Percentiles rank a stretch among this genome's conserved stretches.
Conservation (phyloP, 2,888 invertebrate species). For the Apeira syringaria region DNA sequence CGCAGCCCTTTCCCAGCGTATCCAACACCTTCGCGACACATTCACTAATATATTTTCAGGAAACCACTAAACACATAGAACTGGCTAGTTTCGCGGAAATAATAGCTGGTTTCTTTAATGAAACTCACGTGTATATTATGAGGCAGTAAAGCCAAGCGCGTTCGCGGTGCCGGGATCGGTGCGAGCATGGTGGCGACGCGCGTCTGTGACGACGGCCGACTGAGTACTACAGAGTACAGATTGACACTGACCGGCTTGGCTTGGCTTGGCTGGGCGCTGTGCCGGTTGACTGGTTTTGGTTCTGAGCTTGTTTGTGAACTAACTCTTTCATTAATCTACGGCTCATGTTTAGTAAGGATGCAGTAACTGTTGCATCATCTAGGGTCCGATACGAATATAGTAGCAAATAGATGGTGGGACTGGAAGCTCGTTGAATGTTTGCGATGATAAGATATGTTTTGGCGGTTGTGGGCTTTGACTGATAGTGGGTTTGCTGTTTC, state of each 20-base stretch:
- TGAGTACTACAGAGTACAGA: constrained; percentile 8
- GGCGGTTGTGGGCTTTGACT: constrained; percentile 14
- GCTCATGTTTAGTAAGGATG: constrained; percentile 3
- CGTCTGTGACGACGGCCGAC: constrained; percentile 43
- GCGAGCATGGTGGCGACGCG: constrained; percentile 57
- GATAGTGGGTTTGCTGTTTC: constrained; percentile 12
- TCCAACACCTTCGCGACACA: constrained; percentile 21
- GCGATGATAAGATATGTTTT: constrained; percentile 20
- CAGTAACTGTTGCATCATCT: constrained; percentile 13
- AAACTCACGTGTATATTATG: constrained; percentile 74
- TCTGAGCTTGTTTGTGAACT: no score
- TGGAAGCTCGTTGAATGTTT: constrained; percentile 17
- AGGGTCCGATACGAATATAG: constrained; percentile 4
- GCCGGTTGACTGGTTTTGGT: background rate
- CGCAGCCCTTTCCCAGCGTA: constrained; percentile 40
- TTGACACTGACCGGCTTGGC: background rate
- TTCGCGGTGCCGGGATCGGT: constrained; percentile 68
- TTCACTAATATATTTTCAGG: constrained; percentile 13
- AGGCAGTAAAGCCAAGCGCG: constrained; percentile 69
- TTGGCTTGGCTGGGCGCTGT: background rate
- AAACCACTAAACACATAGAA: background rate
- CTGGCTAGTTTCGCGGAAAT: background rate
- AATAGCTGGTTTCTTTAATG: constrained; percentile 2
- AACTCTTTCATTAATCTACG: background rate
- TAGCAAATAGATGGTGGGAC: constrained; percentile 1